Evolutionary conservation across 2,113 vertebrate genomes (phyloP).

Genomic region (Dasypus novemcinctus): DNA sequence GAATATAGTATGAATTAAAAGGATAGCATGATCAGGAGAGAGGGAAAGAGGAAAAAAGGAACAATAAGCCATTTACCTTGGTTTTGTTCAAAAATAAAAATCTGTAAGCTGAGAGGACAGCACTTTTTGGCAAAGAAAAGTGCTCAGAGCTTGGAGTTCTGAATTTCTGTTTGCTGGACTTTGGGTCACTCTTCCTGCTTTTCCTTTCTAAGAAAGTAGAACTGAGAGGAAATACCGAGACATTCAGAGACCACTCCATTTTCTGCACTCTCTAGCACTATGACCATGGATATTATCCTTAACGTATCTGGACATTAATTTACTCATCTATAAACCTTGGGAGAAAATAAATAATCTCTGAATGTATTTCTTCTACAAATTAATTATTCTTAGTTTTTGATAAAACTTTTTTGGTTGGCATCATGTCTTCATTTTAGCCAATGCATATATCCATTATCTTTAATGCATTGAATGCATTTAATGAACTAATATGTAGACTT

Average conservation of each 20-base stretch:
- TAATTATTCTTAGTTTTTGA: neutral
- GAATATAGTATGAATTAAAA: too few relatives aligned
- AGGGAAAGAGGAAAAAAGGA: too few relatives aligned
- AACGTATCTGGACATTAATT: neutral
- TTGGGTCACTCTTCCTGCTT: neutral
- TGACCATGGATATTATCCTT: neutral
- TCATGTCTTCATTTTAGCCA: neutral
- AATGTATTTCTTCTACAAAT: neutral
- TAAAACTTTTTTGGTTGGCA: constrained; percentile 14
- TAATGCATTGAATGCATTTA: constrained; percentile 61
- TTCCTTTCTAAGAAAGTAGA: neutral
- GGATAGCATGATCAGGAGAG: too few relatives aligned
- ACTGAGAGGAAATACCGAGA: neutral
- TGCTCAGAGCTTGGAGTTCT: neutral
- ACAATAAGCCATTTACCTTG: neutral
- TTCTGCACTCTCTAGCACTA: neutral
- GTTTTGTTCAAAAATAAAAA: constrained; percentile 11
- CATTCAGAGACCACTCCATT: neutral
- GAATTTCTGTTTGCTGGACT: neutral
- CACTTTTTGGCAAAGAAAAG: neutral
- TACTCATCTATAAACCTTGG: neutral
- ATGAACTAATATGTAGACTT: constrained; percentile 15
- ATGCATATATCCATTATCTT: neutral
- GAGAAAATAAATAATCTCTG: neutral
- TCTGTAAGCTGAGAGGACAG: neutral